phyloP scores from a whole-genome alignment of 1,140 invertebrate genomes.

The Neodiprion fabricii region DNA sequence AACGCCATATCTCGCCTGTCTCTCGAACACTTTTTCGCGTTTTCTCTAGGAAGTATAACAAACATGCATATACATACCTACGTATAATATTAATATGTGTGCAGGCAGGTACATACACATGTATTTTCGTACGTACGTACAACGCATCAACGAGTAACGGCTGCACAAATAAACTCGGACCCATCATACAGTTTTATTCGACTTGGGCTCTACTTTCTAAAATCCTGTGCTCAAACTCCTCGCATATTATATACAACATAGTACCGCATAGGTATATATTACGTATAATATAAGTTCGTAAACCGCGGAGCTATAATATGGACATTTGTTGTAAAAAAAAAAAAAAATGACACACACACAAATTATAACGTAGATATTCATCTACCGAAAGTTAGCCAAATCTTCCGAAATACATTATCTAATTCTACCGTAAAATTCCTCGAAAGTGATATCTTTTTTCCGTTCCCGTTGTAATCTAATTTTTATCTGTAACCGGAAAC shows the following conservation, averaged over 20 bases:
- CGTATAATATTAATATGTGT: background rate
- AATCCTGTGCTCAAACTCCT: background rate
- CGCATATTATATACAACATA: background rate
- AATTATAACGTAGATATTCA: background rate
- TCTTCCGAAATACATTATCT: too few species aligned
- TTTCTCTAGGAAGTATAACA: background rate
- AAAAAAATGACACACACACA: background rate
- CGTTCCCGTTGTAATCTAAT: too few species aligned
- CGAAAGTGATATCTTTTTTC: too few species aligned
- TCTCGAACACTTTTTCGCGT: background rate
- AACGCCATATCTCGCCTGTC: background rate
- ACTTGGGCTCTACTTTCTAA: background rate
- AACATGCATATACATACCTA: background rate
- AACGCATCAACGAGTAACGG: background rate
- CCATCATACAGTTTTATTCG: conserved; percentile 1
- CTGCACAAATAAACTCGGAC: background rate
- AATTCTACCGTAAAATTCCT: too few species aligned
- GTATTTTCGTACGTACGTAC: too few species aligned
- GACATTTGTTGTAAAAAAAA: background rate
- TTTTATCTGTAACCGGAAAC: too few species aligned
- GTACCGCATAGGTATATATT: background rate
- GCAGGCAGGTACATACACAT: too few species aligned
- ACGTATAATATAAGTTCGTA: background rate
- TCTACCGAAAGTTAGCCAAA: background rate
- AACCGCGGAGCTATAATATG: background rate